These are phyloP conservation scores for Lordiphosa stackelbergi DNA, from an alignment of 1,140 invertebrate species.

Conservation along the genomic window DNA sequence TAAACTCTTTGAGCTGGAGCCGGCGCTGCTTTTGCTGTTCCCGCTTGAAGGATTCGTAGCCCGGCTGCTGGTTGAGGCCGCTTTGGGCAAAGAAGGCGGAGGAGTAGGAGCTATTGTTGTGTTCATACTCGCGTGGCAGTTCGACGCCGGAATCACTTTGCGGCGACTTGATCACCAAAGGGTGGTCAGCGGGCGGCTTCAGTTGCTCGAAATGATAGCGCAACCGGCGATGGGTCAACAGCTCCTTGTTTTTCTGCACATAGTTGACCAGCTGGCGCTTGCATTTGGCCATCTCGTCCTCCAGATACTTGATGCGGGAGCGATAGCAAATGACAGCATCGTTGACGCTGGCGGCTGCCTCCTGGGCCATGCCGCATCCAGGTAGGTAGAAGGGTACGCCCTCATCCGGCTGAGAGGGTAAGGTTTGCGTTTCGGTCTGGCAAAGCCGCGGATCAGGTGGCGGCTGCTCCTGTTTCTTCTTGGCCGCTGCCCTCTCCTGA, in stretches of 20 bases:
- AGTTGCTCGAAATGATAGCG: slow-evolving; percentile 35
- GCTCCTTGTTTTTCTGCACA: slow-evolving; percentile 45
- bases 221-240: slow-evolving; percentile 28
- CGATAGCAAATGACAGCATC: slow-evolving; percentile 36
- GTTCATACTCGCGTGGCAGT: neutral
- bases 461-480: no score
- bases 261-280: slow-evolving; percentile 46
- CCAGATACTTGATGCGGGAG: slow-evolving; percentile 25
- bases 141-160: slow-evolving; percentile 8
- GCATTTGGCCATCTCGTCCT: slow-evolving; percentile 57
- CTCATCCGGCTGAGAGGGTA: neutral
- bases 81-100: no score
- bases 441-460: no score
- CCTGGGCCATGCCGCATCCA: neutral
- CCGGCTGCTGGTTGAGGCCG: neutral
- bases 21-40: slow-evolving; percentile 35
- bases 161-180: neutral
- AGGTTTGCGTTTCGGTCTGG: no score
- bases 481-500: no score
- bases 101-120: no score
- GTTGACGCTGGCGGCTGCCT: neutral
- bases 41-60: slow-evolving; percentile 14
- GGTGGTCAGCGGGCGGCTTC: neutral
- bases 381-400: slow-evolving; percentile 15
- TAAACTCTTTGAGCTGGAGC: slow-evolving; percentile 46